Percentiles rank a stretch among this genome's conserved stretches.
These are phyloP conservation scores for Lamellibrachia satsuma DNA, from an alignment of 2,888 invertebrate species.

Conservation along the genomic window DNA sequence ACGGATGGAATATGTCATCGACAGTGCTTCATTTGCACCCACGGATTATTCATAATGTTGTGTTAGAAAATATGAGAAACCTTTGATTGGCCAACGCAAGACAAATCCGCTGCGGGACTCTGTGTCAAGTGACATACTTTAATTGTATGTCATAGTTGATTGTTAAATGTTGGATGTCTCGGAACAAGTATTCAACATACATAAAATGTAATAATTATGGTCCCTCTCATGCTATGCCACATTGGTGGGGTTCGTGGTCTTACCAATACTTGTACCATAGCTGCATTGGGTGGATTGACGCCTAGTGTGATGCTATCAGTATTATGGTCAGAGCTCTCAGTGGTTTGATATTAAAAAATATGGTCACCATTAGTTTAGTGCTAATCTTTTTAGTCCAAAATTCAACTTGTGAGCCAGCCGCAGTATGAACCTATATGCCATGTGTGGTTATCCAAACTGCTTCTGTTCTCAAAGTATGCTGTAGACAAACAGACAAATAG, in stretches of 20 bases:
- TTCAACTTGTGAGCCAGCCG: no score
- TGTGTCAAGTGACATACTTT: background rate
- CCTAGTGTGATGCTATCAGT: no score
- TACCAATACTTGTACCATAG: background rate
- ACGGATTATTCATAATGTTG: background rate
- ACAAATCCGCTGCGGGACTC: background rate
- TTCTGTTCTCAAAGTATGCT: no score
- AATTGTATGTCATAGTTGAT: background rate
- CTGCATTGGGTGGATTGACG: no score
- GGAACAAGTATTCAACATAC: background rate
- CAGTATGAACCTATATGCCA: no score
- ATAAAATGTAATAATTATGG: background rate
- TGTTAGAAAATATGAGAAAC: background rate
- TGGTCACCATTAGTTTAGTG: no score
- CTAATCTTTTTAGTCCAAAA: no score
- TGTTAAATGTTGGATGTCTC: background rate
- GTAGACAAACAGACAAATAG: no score
- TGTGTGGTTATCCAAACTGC: no score
- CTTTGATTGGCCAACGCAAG: background rate
- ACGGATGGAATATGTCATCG: constrained; percentile 12
- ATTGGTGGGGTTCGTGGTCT: background rate
- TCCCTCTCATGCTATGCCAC: background rate
- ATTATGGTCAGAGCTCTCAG: no score
- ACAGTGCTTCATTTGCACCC: background rate
- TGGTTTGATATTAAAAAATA: no score